phyloP scores from a whole-genome alignment of 2,113 vertebrate species.

The Camarhynchus parvulus region DNA sequence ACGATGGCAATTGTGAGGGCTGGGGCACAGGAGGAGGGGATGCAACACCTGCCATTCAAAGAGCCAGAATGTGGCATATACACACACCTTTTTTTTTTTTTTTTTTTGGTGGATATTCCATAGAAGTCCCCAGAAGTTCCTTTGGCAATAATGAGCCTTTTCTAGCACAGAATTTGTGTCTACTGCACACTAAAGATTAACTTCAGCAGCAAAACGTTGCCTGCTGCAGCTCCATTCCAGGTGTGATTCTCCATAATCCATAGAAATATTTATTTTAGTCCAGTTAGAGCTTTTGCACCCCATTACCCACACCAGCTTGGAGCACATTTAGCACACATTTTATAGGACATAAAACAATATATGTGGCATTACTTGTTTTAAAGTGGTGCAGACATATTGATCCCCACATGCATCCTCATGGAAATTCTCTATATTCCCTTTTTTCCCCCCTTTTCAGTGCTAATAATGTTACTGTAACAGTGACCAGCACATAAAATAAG shows the following conservation, averaged over 20 bases:
- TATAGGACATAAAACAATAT: background rate
- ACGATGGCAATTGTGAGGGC: background rate
- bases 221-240: background rate
- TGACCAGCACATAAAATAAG: background rate
- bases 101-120: background rate
- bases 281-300: background rate
- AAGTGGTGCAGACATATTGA: slow-evolving; percentile 27
- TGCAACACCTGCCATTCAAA: background rate
- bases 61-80: background rate
- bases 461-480: background rate
- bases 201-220: background rate
- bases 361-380: slow-evolving; percentile 56
- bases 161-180: background rate
- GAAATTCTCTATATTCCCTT: background rate
- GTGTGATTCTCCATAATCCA: background rate
- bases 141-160: background rate
- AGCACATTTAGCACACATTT: background rate
- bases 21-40: background rate
- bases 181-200: background rate
- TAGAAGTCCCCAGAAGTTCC: background rate
- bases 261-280: background rate
- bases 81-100: background rate
- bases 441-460: fast-evolving
- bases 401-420: background rate
- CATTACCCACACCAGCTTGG: background rate